phyloP scores from a whole-genome alignment of 2,113 vertebrate species.

The Pelecanoides urinatrix region DNA sequence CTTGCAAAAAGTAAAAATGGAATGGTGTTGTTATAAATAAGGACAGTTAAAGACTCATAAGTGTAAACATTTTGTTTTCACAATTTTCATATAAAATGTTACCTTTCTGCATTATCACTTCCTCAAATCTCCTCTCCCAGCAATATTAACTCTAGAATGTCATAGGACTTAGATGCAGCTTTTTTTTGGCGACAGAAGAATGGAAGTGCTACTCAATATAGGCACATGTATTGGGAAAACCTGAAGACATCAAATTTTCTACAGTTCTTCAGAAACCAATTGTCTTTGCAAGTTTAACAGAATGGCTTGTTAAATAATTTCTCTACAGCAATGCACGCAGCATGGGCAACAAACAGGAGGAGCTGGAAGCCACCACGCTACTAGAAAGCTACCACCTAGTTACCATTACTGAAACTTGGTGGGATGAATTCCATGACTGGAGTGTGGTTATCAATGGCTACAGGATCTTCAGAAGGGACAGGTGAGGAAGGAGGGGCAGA shows the following conservation, averaged over 20 bases:
- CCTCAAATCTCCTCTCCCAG: neutral
- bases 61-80: neutral
- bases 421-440: rapidly evolving
- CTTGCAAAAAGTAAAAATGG: neutral
- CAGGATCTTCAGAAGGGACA: neutral
- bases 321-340: neutral
- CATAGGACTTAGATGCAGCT: rapidly evolving
- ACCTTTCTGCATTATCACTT: neutral
- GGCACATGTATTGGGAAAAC: neutral
- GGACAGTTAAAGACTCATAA: neutral
- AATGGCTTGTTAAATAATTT: neutral
- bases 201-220: neutral
- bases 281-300: neutral
- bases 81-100: neutral
- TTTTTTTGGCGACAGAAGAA: neutral
- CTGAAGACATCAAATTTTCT: neutral
- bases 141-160: neutral
- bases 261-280: neutral
- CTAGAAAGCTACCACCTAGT: neutral
- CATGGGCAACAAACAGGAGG: neutral
- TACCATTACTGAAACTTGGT: neutral
- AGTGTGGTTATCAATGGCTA: neutral
- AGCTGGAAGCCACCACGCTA: neutral
- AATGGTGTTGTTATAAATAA: neutral
- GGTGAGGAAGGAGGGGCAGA: neutral